Evolutionary conservation across 2,797 vertebrate genomes (phyloP), one percentile per base, ranked within the genome.

Genomic region (Dallia pectoralis): DNA sequence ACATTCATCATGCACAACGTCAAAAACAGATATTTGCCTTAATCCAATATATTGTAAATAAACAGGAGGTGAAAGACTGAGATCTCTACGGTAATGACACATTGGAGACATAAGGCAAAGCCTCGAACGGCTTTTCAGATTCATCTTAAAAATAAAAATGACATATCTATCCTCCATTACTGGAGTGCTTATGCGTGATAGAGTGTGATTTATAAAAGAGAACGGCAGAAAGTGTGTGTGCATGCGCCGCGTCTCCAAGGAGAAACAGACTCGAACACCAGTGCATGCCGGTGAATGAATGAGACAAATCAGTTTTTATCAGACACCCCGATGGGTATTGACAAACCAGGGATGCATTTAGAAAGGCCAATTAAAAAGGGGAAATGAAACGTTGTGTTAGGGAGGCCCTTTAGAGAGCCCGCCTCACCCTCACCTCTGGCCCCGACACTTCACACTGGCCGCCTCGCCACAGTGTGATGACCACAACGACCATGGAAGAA

Each of bases 301-400:
- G 87, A 89, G 87, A 91, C 90, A 91, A 93, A 93, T 94, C 88
- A 92, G 91, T 91, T 44, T 93, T 91, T 91, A 93, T 91, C 89
- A 85, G 85, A 84, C 84, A 91, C 85, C 88, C 91, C 86, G 74
- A 85, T 79, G 91, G 92, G 91, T 92, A 91, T 93, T 89, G 91
- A 91, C 91, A 92, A 91, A 91, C 86, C 79, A 66, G 89, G 90
- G 90, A 91, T 93, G 92, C 92, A 93, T 94, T 94, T 93, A 94
- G 91, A 94, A 92, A 89, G 91, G 87, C 89, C 90, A 93, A 94
- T 94, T 94, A 94, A 93, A 92, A 90, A 22, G 81, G 82, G 91
- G 91, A 91, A 93, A 93, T 90, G 90, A 92, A 89, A 87, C 85
- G 71, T 85, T 85, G n/a, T 56, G 51, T 6, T 19, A 85, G 88